These are phyloP conservation scores for Lasiurus borealis DNA, from an alignment of 2,113 vertebrate species.

Conservation along the genomic window DNA sequence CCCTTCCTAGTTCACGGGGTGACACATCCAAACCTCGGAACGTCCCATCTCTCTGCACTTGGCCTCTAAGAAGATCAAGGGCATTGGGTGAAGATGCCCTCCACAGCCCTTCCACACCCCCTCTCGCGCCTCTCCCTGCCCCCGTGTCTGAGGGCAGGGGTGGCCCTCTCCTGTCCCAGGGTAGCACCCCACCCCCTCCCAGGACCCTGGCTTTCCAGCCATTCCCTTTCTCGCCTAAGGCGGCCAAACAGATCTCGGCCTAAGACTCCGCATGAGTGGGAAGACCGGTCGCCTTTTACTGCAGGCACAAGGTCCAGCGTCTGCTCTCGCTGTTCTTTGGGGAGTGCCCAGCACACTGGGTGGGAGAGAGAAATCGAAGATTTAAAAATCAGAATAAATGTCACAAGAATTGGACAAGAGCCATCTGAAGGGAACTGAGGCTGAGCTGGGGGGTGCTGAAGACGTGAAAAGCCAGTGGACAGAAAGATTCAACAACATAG, in stretches of 20 bases:
- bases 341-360: neutral
- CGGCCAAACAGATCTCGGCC: neutral
- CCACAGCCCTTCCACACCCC: neutral
- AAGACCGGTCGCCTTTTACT: neutral
- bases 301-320: neutral
- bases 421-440: neutral
- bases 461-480: neutral
- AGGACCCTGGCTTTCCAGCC: neutral
- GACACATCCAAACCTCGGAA: neutral
- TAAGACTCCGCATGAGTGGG: neutral
- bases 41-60: neutral
- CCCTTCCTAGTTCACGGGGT: neutral
- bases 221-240: neutral
- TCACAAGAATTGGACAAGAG: neutral
- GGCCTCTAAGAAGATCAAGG: neutral
- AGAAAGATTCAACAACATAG: neutral
- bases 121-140: too few relatives aligned
- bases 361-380: neutral
- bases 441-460: neutral
- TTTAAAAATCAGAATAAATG: neutral
- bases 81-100: accelerated
- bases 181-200: too few relatives aligned
- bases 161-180: neutral
- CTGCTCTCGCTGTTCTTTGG: neutral
- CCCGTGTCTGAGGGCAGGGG: neutral